Evolutionary conservation across 64 coral and sea anemone genomes (phyloP), one percentile per base, ranked within the genome.

Genomic region (Porites australiensis): DNA sequence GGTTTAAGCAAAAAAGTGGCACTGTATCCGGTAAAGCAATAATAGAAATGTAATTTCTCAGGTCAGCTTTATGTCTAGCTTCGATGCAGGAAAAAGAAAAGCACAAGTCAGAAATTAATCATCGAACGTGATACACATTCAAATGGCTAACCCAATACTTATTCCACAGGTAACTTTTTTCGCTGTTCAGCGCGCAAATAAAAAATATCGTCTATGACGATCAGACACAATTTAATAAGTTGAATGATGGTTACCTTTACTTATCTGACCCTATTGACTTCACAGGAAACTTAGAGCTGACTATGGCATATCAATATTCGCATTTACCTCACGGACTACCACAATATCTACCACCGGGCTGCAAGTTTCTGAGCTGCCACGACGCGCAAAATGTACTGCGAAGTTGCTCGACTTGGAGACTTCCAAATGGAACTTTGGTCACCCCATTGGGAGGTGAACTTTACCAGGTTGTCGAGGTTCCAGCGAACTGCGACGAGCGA

Each of bases 381-480:
- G 95, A 98, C 50, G 95, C 88, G 20, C 82, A 75, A 13, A 94
- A 82, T 54, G 92, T 98, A 55, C 74, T 98, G 3, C 47, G 88
- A 78, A 98, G 89, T 52, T 94, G 87, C 4, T 83, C 95, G 16
- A 98, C 95, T 7, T 90, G 77, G 72, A 74, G 92, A 20, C 87
- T 98, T 89, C 92, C 95, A 3, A 94, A 98, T 22, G 95, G 95
- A 2, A 94, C 95, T 5, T 22, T 98, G 7, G 78, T 98, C 3
- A 83, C 95, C 0, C 95, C 95, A 2, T 58, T 98, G 49, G 95
- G 95, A 13, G 92, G 95, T 3, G 95, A 98, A 19, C 82, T 98
- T 7, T 98, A 98, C 48, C 95, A 98, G 94, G 95, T 98, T 7
- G 77, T 98, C 4, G 95, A 98, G 47, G 75, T 98, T 58, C 95